phyloP scores from a whole-genome alignment of 2,113 vertebrate genomes.

The Carassius auratus region DNA sequence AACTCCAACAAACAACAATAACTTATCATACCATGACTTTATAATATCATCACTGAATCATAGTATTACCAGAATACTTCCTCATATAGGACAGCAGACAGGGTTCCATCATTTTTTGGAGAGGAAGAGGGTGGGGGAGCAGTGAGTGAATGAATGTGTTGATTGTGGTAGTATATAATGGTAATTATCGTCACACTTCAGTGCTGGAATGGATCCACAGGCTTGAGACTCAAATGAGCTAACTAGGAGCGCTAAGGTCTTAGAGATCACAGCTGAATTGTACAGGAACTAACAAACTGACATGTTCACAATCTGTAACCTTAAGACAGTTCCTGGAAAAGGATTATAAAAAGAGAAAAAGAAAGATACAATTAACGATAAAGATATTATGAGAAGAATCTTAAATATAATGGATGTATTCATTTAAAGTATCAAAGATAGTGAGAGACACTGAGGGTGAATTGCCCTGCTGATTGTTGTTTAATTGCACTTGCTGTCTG shows the following conservation, averaged over 20 bases:
- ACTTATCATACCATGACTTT: background rate
- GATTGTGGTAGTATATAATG: constrained; percentile 16
- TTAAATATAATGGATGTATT: background rate
- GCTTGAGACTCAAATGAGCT: constrained; percentile 34
- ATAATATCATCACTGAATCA: background rate
- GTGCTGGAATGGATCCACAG: constrained; percentile 8
- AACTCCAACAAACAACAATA: background rate
- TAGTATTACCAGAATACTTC: background rate
- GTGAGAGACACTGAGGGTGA: background rate
- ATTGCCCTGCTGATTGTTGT: background rate
- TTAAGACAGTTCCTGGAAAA: background rate
- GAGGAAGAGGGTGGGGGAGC: constrained; percentile 9
- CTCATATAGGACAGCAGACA: background rate
- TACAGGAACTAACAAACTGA: constrained; percentile 24
- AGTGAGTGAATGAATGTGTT: background rate
- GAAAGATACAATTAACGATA: constrained; percentile 7
- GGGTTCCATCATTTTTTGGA: background rate
- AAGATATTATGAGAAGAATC: background rate
- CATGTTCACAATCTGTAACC: constrained; percentile 14
- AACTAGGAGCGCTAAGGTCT: constrained; percentile 18
- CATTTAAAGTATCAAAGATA: background rate
- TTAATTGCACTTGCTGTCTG: background rate
- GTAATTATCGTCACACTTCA: constrained; percentile 20
- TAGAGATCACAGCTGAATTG: constrained; percentile 27
- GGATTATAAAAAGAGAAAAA: background rate